Evolutionary conservation across 2,797 vertebrate species (phyloP).

Genomic region (Chelidonichthys spinosus): DNA sequence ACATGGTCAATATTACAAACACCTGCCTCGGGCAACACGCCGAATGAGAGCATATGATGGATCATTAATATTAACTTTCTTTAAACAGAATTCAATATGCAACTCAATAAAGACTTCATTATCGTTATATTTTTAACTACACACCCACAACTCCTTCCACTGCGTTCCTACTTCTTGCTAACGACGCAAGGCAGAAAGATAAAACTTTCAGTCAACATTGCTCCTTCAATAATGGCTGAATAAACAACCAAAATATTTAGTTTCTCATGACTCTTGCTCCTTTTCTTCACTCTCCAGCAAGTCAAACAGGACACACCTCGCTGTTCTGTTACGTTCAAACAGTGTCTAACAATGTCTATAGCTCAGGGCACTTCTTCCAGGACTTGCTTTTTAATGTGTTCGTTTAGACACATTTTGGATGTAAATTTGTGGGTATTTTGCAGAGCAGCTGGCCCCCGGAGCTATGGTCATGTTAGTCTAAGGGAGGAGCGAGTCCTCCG

Average conservation of each 20-base stretch:
- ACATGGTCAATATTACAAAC: slow-evolving; percentile 69
- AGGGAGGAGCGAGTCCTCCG: slow-evolving; percentile 67
- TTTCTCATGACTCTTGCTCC: slow-evolving; percentile 55
- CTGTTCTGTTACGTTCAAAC: slow-evolving; percentile 54
- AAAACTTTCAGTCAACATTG: slow-evolving; percentile 38
- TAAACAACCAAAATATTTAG: slow-evolving; percentile 65
- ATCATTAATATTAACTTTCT: slow-evolving; percentile 82
- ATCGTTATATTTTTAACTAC: slow-evolving; percentile 62
- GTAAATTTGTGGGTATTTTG: slow-evolving; percentile 71
- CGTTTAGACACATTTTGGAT: slow-evolving; percentile 74
- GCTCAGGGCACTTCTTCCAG: slow-evolving; percentile 72
- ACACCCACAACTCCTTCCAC: slow-evolving; percentile 22
- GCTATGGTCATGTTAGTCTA: slow-evolving; percentile 79
- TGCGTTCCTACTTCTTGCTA: slow-evolving; percentile 18
- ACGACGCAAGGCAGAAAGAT: slow-evolving; percentile 23
- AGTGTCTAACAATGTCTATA: slow-evolving; percentile 68
- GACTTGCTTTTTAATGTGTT: slow-evolving; percentile 71
- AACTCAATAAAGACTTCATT: slow-evolving; percentile 73
- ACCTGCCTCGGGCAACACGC: slow-evolving; percentile 58
- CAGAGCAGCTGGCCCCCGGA: slow-evolving; percentile 61
- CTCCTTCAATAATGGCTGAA: slow-evolving; percentile 54
- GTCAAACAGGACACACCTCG: slow-evolving; percentile 78
- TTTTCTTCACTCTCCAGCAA: slow-evolving; percentile 45
- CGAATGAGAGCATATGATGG: slow-evolving; percentile 69
- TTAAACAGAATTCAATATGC: slow-evolving; percentile 78